Base-by-base conservation (phyloP, 2,113 vertebrate genomes). In the Nannospalax galili region DNA sequence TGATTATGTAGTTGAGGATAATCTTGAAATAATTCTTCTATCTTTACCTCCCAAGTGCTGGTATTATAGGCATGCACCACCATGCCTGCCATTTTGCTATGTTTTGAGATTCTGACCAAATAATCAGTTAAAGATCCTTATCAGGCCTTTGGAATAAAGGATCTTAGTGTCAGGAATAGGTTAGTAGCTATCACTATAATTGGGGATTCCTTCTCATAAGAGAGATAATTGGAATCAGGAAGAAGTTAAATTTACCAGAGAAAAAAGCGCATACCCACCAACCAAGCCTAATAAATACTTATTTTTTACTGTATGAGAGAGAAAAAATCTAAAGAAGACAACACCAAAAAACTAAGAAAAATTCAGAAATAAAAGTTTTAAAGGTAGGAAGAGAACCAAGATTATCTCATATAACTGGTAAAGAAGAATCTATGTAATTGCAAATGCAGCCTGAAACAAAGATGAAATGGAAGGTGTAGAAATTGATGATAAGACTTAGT, bases 371-470 rank as follows among this genome's bases (percentile, higher is more conserved):
- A 45, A 42, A 80, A 9, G 64, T 58, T 37, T 32, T 56, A 14
- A 73, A 87, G 14, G 11, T 81, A 11, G 11, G 20, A 91, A 75
- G 58, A 42, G 42, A 93, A 64, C 16, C 37, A 74, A 74, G 30
- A 72, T 35, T 48, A 45, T 90, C 15, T 3, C 5, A 0, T 56
- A 7, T 75, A n/a, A 42, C 7, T 70, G 48, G 84, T 85, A 67
- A 88, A 77, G 24, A 73, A n/a, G n/a, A n/a, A n/a, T n/a, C n/a
- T n/a, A n/a, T n/a, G n/a, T n/a, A n/a, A n/a, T n/a, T n/a, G n/a
- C n/a, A n/a, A n/a, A n/a, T n/a, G n/a, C n/a, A 93, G 74, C 56
- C 30, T 56, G 20, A 96, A 42, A 69, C 64, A 91, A 60, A 94
- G 86, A 60, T 52, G 24, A 90, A 90, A 17, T 64, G 80, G 35